Conservation (phyloP, 2,888 invertebrate species). For the Smittia sp. region DNA sequence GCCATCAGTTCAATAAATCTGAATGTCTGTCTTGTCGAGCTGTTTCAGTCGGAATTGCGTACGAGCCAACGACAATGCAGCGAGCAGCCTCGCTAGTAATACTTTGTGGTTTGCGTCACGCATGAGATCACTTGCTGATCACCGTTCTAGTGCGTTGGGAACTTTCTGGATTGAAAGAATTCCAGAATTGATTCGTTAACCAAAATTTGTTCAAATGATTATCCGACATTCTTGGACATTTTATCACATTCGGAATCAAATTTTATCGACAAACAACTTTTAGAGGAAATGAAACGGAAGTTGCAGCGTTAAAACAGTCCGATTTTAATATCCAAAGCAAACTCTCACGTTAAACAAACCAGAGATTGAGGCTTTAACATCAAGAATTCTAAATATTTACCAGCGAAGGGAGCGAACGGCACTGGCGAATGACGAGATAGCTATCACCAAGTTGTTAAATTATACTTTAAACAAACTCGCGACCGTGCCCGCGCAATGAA, state of each 20-base stretch:
- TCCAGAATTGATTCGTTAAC: background rate
- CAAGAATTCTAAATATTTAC: too few species aligned
- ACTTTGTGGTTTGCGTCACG: background rate
- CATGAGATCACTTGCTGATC: background rate
- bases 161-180: background rate
- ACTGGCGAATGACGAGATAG: slow-evolving; percentile 18
- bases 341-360: too few species aligned
- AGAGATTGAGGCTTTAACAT: too few species aligned
- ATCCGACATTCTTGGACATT: too few species aligned
- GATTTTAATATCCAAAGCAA: too few species aligned
- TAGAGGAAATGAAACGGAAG: too few species aligned
- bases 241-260: too few species aligned
- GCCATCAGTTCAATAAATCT: background rate
- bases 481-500: background rate
- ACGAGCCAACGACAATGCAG: too few species aligned
- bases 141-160: slow-evolving; percentile 11
- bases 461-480: slow-evolving; percentile 17
- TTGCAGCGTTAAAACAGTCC: too few species aligned
- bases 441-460: slow-evolving; percentile 31
- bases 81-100: background rate
- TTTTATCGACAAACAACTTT: too few species aligned
- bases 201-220: background rate
- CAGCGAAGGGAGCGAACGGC: background rate
- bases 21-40: too few species aligned
- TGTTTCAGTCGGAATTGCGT: too few species aligned